These are phyloP conservation scores for Neodiprion virginianus DNA, from an alignment of 1,140 invertebrate genomes.

Conservation along the genomic window DNA sequence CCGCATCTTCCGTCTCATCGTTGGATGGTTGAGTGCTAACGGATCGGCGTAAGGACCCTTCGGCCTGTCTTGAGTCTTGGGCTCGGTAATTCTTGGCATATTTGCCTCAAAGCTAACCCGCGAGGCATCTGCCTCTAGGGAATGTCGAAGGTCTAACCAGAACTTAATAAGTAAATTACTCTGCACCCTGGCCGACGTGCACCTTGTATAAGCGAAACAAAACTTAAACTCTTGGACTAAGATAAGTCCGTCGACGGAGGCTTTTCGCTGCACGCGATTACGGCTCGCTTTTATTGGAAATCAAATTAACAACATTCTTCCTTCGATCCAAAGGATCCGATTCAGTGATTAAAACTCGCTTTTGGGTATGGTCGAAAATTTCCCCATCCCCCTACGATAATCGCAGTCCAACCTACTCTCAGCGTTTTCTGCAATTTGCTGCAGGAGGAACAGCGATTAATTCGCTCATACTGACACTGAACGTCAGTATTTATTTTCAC, in stretches of 20 bases:
- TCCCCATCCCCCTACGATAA: too few species aligned
- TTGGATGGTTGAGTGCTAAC: too few species aligned
- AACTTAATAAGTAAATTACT: slow-evolving; percentile 64
- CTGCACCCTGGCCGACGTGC: background rate
- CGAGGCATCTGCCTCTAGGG: slow-evolving; percentile 50
- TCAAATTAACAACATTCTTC: slow-evolving; percentile 3
- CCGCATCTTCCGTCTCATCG: too few species aligned
- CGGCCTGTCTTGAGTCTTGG: slow-evolving; percentile 13
- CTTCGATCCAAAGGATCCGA: background rate
- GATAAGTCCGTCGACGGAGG: background rate
- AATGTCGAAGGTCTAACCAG: slow-evolving; percentile 57
- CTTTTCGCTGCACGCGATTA: background rate
- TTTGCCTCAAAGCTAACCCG: slow-evolving; percentile 58
- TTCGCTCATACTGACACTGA: too few species aligned
- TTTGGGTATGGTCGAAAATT: too few species aligned
- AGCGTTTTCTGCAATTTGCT: too few species aligned
- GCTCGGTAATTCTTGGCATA: slow-evolving; percentile 56
- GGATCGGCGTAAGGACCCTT: background rate
- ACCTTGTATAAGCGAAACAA: background rate
- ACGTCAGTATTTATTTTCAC: too few species aligned
- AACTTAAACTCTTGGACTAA: background rate
- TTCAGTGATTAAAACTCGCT: too few species aligned
- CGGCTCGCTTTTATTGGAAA: background rate
- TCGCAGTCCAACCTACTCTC: too few species aligned
- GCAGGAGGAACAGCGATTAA: too few species aligned